These are phyloP conservation scores for Saturnia pavonia DNA, from an alignment of 2,888 invertebrate species.

Conservation along the genomic window DNA sequence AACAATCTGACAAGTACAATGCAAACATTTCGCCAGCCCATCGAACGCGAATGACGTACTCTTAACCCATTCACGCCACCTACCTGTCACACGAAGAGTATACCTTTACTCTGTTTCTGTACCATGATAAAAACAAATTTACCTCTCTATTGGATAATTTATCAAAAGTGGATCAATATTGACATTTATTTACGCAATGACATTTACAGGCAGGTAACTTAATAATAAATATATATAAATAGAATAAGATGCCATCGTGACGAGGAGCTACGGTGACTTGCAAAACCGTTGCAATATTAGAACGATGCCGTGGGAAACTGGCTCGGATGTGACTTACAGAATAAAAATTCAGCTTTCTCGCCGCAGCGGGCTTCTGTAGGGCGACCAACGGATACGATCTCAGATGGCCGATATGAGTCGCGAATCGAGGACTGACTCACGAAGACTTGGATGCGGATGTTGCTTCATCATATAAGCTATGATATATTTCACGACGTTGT, in stretches of 20 bases:
- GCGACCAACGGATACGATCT: slow-evolving; percentile 64
- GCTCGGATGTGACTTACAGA: slow-evolving; percentile 51
- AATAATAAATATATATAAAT: slow-evolving; percentile 15
- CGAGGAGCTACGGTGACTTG: slow-evolving; percentile 29
- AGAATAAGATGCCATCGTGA: slow-evolving; percentile 18
- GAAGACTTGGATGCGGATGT: slow-evolving; percentile 26
- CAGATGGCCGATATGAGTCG: slow-evolving; percentile 63
- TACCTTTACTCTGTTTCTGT: neutral
- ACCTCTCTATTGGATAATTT: neutral
- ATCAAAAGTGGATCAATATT: slow-evolving; percentile 10
- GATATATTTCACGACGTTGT: slow-evolving; percentile 4
- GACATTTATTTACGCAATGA: slow-evolving; percentile 8
- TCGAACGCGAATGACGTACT: no score
- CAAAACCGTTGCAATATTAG: slow-evolving; percentile 33
- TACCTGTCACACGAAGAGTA: neutral
- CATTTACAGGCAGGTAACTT: slow-evolving; percentile 1
- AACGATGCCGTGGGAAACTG: slow-evolving; percentile 66
- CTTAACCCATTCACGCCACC: neutral
- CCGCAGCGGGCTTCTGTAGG: slow-evolving; percentile 68
- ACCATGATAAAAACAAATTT: neutral
- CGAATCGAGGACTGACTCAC: slow-evolving; percentile 61
- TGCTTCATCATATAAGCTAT: slow-evolving; percentile 2
- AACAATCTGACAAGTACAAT: no score
- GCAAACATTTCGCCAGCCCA: no score
- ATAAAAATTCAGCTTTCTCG: slow-evolving; percentile 75